Evolutionary conservation across 2,113 vertebrate species (phyloP), one percentile per base, ranked within the genome.

Genomic region (Sarotherodon lohbergeri): DNA sequence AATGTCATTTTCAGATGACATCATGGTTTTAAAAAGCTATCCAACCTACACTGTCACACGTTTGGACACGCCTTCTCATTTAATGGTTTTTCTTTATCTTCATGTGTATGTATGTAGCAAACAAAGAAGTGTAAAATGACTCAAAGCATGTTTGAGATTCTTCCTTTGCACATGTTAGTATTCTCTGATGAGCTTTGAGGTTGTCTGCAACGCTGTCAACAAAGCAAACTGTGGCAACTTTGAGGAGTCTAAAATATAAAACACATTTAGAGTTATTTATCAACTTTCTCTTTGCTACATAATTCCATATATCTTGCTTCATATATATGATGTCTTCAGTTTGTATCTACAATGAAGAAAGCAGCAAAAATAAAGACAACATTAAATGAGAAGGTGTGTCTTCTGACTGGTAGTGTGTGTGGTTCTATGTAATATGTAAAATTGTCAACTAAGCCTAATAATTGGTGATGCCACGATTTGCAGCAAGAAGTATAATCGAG

Each of bases 141-240:
- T 63, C 59, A 63, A 34, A 61, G 34, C 59, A 7, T 36, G 59
- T 1, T 63, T 2, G 16, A 63, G 16, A 11, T 4, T 4, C 59
- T 63, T 63, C 5, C 59, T 19, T 34, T 7, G 59, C 59, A 63
- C 59, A 36, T 11, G 59, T 32, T 63, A 29, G 16, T 63, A 19
- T 36, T 63, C 59, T 63, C 29, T 11, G 29, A 63, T 63, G 16
- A 36, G 29, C 59, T 63, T 34, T 34, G 29, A 11, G 16, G 0
- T 6, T 63, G 5, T 19, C 9, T 63, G 3, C 9, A 0, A 63
- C 29, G 9, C 59, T 36, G 43, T 14, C 43, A 36, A 36, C 32
- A n/a, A 41, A 11, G 10, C 10, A 41, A 63, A n/a, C 32, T 7
- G 39, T 39, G 9, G 32, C 59, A 36, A 63, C 59, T 61, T 59